Conservation (phyloP, 2,797 vertebrate genomes). For the Rhyacichthys aspro region DNA sequence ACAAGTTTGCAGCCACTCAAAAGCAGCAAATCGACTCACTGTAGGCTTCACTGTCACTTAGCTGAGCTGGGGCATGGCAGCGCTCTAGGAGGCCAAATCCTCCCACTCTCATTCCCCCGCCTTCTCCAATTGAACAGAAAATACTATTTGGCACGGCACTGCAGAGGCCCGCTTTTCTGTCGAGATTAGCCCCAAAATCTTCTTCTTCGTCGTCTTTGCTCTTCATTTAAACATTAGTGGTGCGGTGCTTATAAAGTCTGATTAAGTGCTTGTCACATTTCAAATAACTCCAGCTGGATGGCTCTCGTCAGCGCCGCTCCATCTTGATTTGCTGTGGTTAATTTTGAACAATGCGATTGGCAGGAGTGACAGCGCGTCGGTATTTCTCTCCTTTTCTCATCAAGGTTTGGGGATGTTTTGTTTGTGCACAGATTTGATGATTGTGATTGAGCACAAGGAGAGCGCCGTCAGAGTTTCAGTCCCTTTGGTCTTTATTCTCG, state of each 20-base stretch:
- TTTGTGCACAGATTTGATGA: constrained; percentile 49
- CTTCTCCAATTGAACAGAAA: constrained; percentile 63
- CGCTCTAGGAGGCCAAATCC: constrained; percentile 57
- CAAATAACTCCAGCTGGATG: constrained; percentile 38
- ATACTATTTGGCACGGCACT: constrained; percentile 38
- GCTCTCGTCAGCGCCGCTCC: constrained; percentile 26
- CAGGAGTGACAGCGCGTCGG: constrained; percentile 9
- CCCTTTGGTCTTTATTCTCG: constrained; percentile 38
- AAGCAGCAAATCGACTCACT: constrained; percentile 73
- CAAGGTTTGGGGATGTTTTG: constrained; percentile 52
- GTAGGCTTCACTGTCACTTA: constrained; percentile 75
- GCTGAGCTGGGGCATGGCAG: constrained; percentile 56
- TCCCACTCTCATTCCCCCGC: constrained; percentile 47
- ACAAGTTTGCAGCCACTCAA: constrained; percentile 74
- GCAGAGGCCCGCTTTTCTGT: constrained; percentile 27
- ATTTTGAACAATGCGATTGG: constrained; percentile 50
- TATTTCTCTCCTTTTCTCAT: constrained; percentile 28
- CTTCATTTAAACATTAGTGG: constrained; percentile 36
- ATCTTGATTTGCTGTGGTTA: constrained; percentile 45
- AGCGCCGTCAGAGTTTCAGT: constrained; percentile 38
- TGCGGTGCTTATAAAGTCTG: constrained; percentile 38
- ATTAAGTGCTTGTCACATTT: constrained; percentile 66
- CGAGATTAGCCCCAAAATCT: constrained; percentile 34
- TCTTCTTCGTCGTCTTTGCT: too few species aligned
- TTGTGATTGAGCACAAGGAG: constrained; percentile 36